Evolutionary conservation across 23 tunicate species (phyloP).

Genomic region (Ascidia mentula): DNA sequence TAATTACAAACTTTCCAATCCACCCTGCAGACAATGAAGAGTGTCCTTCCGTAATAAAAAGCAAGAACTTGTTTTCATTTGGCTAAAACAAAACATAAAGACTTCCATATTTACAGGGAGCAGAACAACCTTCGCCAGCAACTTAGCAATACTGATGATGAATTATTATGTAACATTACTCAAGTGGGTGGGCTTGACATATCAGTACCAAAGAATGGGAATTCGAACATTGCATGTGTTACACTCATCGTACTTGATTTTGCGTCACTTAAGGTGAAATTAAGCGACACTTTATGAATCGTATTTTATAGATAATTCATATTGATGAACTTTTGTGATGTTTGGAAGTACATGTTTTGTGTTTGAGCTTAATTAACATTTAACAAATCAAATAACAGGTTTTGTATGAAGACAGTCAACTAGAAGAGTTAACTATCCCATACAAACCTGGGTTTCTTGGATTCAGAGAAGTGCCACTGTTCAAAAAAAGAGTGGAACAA

Average conservation of each 20-base stretch:
- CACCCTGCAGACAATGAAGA: too few relatives aligned
- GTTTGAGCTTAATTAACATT: too few relatives aligned
- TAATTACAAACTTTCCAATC: too few relatives aligned
- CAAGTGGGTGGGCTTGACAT: slow-evolving; percentile 34
- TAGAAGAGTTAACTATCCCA: slow-evolving; percentile 25
- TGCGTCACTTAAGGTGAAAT: slow-evolving; percentile 20
- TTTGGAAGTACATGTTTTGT: too few relatives aligned
- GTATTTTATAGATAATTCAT: too few relatives aligned
- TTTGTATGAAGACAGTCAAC: background rate
- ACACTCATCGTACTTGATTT: slow-evolving; percentile 23
- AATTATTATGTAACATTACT: background rate
- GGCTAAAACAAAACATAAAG: too few relatives aligned
- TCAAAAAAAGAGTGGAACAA: slow-evolving; percentile 19
- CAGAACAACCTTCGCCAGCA: background rate
- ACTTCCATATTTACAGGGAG: background rate
- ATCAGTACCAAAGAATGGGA: slow-evolving; percentile 14
- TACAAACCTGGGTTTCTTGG: slow-evolving; percentile 59
- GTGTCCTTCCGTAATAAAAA: too few relatives aligned
- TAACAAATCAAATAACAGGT: background rate
- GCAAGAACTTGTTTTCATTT: too few relatives aligned
- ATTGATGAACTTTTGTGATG: too few relatives aligned
- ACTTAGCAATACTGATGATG: background rate
- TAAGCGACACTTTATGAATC: too few relatives aligned
- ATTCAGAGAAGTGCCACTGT: slow-evolving; percentile 44
- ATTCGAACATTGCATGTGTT: slow-evolving; percentile 17